Conservation (phyloP, 2,797 vertebrate species). For the Psittacula echo region DNA sequence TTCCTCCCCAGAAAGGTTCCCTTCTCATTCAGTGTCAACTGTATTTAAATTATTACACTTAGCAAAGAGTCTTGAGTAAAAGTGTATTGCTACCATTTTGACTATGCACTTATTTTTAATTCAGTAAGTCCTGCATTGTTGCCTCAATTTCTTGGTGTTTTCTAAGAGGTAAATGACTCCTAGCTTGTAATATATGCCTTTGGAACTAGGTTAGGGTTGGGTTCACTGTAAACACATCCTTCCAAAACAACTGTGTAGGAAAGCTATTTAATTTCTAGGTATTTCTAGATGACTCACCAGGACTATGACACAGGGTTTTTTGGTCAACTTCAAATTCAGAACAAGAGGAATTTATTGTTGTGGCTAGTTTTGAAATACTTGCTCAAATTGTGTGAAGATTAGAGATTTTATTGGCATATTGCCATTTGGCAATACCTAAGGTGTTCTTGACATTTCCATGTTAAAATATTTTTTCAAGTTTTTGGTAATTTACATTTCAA, state of each 20-base stretch:
- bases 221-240: neutral
- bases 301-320: neutral
- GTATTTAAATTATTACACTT: neutral
- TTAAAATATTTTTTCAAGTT: neutral
- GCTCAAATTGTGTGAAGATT: neutral
- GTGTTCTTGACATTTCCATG: neutral
- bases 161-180: neutral
- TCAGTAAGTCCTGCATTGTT: neutral
- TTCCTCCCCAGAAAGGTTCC: neutral
- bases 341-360: neutral
- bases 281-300: constrained; percentile 21
- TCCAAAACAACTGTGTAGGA: neutral
- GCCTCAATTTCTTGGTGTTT: neutral
- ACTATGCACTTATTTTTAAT: neutral
- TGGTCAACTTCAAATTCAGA: constrained; percentile 19
- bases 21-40: neutral
- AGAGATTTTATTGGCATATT: constrained; percentile 8
- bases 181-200: neutral
- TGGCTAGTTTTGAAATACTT: constrained; percentile 5
- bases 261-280: neutral
- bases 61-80: neutral
- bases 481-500: constrained; percentile 1
- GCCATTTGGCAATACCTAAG: neutral
- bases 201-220: neutral
- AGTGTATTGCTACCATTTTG: neutral